Conservation (phyloP, 2,113 vertebrate species). For the Rhinichthys klamathensis region DNA sequence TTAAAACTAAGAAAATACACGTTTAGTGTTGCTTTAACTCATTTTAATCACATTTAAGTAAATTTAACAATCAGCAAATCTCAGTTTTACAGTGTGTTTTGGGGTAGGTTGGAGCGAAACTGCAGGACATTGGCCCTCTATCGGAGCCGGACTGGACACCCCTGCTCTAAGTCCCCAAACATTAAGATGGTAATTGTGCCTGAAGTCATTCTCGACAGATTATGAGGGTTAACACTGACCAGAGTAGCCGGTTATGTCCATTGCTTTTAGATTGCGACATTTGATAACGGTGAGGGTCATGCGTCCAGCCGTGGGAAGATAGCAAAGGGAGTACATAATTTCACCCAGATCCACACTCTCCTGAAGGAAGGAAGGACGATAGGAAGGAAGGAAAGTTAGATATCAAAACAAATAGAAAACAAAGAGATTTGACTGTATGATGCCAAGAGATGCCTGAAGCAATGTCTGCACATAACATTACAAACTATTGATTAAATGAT, state of each 20-base stretch:
- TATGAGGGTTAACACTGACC: slow-evolving; percentile 74
- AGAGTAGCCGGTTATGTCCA: slow-evolving; percentile 98
- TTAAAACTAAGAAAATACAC: too few relatives aligned
- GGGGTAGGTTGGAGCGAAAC: background rate
- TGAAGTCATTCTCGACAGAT: background rate
- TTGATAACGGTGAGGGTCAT: slow-evolving; percentile 99
- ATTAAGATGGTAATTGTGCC: background rate
- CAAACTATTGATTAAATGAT: background rate
- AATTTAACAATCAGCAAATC: too few relatives aligned
- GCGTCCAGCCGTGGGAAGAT: slow-evolving; percentile 95
- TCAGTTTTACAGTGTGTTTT: background rate
- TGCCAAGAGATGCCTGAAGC: background rate
- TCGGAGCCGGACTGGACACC: background rate
- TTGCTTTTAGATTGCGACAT: slow-evolving; percentile 98
- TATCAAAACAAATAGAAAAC: background rate
- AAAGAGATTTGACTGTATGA: too few relatives aligned
- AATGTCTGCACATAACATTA: background rate
- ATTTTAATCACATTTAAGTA: too few relatives aligned
- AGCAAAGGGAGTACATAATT: slow-evolving; percentile 99
- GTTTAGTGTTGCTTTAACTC: too few relatives aligned
- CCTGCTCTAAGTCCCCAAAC: background rate
- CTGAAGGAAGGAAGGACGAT: slow-evolving; percentile 67
- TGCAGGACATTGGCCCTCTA: background rate
- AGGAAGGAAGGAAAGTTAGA: background rate
- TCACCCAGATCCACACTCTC: slow-evolving; percentile 97